phyloP scores from a whole-genome alignment of 1,140 invertebrate species.

The Drosophila triauraria region DNA sequence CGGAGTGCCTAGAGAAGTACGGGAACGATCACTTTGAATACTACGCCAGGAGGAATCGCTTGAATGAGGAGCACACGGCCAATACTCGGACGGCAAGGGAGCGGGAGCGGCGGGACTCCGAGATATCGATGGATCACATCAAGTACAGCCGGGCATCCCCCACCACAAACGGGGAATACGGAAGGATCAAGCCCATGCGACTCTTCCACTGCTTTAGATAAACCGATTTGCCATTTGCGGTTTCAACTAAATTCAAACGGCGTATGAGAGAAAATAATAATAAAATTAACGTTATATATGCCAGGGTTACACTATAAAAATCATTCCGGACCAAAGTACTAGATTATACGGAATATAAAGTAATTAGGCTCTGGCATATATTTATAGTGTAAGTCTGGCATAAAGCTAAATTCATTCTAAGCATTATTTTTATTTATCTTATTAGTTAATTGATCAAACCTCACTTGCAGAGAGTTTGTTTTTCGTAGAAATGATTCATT shows the following conservation, averaged over 20 bases:
- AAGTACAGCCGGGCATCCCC: not conserved
- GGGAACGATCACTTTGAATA: slow-evolving; percentile 39
- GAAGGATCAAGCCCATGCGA: slow-evolving; percentile 27
- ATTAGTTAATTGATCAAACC: too few relatives aligned
- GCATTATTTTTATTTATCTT: not conserved
- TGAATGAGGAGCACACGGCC: not conserved
- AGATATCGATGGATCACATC: slow-evolving; percentile 37
- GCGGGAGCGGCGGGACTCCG: not conserved
- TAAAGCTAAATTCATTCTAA: not conserved
- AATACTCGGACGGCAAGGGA: not conserved
- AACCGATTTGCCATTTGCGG: too few relatives aligned
- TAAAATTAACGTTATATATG: not conserved
- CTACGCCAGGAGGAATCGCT: slow-evolving; percentile 26
- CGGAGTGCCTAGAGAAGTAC: slow-evolving; percentile 31
- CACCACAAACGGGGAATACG: slow-evolving; percentile 53
- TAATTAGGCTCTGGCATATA: too few relatives aligned
- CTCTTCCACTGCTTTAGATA: slow-evolving; percentile 9
- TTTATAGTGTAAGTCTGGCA: not conserved
- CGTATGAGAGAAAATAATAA: not conserved
- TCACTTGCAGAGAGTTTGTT: too few relatives aligned
- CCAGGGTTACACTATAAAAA: not conserved
- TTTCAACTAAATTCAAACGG: not conserved
- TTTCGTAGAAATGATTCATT: too few relatives aligned
- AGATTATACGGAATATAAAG: too few relatives aligned
- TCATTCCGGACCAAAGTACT: not conserved